These are phyloP conservation scores for Steromphala cineraria DNA, from an alignment of 2,888 invertebrate genomes.

Conservation along the genomic window DNA sequence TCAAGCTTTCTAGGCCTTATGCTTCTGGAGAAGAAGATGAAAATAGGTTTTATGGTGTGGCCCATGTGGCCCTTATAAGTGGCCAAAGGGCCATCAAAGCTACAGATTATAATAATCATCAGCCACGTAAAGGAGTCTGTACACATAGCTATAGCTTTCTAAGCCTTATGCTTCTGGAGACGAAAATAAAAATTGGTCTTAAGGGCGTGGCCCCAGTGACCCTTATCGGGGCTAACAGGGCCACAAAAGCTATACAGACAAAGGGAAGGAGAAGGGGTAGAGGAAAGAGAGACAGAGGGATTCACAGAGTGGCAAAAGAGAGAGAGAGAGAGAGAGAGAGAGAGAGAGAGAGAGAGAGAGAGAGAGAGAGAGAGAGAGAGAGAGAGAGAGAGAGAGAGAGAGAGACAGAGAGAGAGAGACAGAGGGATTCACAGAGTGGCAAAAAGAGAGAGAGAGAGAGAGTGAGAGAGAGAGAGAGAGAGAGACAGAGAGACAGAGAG, in stretches of 20 bases:
- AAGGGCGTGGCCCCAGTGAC: no score
- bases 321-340: neutral
- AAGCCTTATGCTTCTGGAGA: no score
- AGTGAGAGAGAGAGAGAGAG: neutral
- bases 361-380: neutral
- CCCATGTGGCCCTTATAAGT: no score
- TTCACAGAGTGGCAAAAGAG: neutral
- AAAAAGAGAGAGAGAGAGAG: neutral
- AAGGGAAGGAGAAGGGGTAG: neutral
- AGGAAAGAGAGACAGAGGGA: neutral
- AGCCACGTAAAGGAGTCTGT: no score
- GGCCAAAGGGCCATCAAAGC: no score
- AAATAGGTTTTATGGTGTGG: no score
- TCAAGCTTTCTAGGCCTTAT: no score
- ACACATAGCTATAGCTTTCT: no score
- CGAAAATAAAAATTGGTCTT: no score
- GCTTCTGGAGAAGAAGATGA: no score
- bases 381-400: constrained; percentile 4
- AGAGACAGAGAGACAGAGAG: neutral
- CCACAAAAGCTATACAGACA: neutral
- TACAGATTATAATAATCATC: no score
- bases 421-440: neutral
- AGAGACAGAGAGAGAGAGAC: neutral
- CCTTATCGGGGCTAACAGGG: no score
- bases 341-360: neutral